Base-by-base conservation (phyloP, 2,113 vertebrate species). In the Ceratotherium simum region DNA sequence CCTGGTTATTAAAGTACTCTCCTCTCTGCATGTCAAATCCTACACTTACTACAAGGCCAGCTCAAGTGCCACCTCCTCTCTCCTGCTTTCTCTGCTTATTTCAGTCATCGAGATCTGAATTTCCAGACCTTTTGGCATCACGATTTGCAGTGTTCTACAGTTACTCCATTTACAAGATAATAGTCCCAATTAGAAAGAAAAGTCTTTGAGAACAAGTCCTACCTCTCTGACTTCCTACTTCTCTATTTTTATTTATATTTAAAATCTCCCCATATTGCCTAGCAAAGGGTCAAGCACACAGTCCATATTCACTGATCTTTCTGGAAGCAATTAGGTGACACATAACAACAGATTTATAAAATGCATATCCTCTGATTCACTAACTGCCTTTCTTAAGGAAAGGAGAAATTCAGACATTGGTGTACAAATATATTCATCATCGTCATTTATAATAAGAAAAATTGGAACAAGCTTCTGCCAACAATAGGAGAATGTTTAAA, bases 401-500 rank as follows among this genome's bases (percentile, higher is more conserved):
- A 60, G 83, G 31, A 65, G 25, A 90, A 80, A 72, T 51, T 31
- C 67, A 91, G 81, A 58, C 14, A 89, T 62, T 33, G 86, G n/a
- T 36, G 3, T 54, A 83, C 8, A 56, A 85, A 81, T 36, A 87
- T 33, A 90, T 31, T 67, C 39, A 62, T 46, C 27, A 31, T 18
- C 73, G 58, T 27, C 48, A 70, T 72, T 65, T 62, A 87, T 62
- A 67, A 62, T 33, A 69, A 48, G 6, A 83, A 79, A 67, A 79
- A 79, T 7, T 0, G 62, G 81, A 87, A 84, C 25, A 82, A 70
- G 18, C 56, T 88, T 91, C 76, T 94, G 48, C 56, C 80, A 91
- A 93, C 16, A 91, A 80, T 21, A 89, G n/a, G 64, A 76, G n/a
- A 70, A 42, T 46, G 13, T 72, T 91, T 86, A 80, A 72, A 92